These are phyloP conservation scores for Harpagifer antarcticus DNA, from an alignment of 2,797 vertebrate species.

Conservation along the genomic window DNA sequence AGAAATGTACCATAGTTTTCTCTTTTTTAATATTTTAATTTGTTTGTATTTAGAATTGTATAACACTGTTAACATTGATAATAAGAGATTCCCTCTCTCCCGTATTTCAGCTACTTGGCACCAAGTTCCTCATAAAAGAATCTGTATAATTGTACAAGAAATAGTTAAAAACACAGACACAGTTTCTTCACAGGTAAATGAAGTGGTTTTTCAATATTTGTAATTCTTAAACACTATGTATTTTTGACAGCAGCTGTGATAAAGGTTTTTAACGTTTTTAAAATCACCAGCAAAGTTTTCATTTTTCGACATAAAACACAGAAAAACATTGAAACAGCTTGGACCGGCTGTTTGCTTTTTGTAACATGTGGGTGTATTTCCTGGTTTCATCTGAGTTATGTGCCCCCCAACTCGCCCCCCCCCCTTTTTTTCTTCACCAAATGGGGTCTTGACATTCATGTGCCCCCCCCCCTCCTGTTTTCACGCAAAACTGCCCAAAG, in stretches of 20 bases:
- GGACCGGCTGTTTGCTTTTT: constrained; percentile 90
- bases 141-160: constrained; percentile 99
- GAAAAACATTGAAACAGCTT: constrained; percentile 98
- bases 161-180: constrained; percentile 99
- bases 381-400: constrained; percentile 87
- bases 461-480: constrained; percentile 22
- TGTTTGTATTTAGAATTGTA: constrained; percentile 97
- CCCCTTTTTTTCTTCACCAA: constrained; percentile 11
- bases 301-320: constrained; percentile 98
- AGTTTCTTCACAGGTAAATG: constrained; percentile 99
- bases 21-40: constrained; percentile 99
- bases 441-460: not conserved
- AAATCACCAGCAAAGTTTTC: constrained; percentile 96
- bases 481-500: constrained; percentile 51
- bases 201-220: constrained; percentile 96
- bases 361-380: constrained; percentile 98
- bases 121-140: constrained; percentile 99
- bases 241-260: constrained; percentile 98
- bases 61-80: constrained; percentile 99
- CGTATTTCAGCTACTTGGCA: constrained; percentile 98
- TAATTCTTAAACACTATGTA: constrained; percentile 99
- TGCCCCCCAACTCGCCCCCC: constrained; percentile 15
- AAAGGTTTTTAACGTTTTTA: constrained; percentile 91
- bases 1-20: constrained; percentile 99
- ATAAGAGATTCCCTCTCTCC: constrained; percentile 98